Percentiles rank a stretch among this genome's conserved stretches.
Conservation (phyloP, 2,797 vertebrate species). For the Anguilla anguilla region DNA sequence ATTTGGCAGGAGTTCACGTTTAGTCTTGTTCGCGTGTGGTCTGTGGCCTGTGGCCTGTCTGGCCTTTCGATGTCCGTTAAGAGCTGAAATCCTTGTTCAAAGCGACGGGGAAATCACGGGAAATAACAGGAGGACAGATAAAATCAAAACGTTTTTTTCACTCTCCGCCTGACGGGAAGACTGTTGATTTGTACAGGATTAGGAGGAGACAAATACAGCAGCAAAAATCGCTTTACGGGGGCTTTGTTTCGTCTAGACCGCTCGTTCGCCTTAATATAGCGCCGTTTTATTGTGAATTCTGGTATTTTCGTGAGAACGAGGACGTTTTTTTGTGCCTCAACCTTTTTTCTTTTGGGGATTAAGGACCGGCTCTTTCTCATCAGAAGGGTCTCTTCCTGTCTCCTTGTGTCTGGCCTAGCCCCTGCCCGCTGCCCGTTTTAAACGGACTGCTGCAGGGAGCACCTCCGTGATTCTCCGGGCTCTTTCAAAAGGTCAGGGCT, state of each 20-base stretch:
- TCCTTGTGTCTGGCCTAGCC: slow-evolving; percentile 21
- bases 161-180: slow-evolving; percentile 12
- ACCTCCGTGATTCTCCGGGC: slow-evolving; percentile 9
- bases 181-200: slow-evolving; percentile 22
- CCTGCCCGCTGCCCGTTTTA: neutral
- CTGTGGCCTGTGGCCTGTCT: slow-evolving; percentile 49
- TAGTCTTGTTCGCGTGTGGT: neutral
- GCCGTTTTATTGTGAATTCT: neutral
- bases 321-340: neutral
- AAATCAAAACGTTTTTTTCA: neutral
- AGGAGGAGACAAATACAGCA: slow-evolving; percentile 21
- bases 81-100: slow-evolving; percentile 51
- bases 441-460: neutral
- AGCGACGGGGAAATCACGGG: slow-evolving; percentile 30
- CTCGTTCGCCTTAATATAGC: neutral
- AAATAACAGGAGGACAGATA: neutral
- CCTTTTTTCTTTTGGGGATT: neutral
- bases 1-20: slow-evolving; percentile 55
- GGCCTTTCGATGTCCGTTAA: slow-evolving; percentile 51
- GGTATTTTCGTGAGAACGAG: neutral
- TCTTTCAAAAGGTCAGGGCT: slow-evolving; percentile 37
- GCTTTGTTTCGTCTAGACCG: slow-evolving; percentile 15
- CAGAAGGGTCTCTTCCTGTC: slow-evolving; percentile 14
- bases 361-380: neutral
- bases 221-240: neutral